Conservation (phyloP, 2,113 vertebrate species). For the Lethenteron reissneri region DNA sequence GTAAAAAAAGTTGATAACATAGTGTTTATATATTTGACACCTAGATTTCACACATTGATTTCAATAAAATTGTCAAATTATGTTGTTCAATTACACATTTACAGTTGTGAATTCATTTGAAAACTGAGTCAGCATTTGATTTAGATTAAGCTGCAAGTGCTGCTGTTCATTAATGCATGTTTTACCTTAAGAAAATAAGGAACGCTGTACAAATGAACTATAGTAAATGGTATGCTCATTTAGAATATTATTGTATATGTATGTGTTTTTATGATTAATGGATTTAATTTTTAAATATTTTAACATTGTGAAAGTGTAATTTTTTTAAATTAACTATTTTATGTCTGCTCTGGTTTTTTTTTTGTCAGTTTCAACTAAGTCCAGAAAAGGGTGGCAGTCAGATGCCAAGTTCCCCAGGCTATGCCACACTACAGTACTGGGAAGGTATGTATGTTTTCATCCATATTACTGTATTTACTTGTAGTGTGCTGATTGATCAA, state of each 20-base stretch:
- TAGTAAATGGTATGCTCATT: background rate
- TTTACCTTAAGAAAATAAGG: background rate
- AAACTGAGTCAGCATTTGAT: background rate
- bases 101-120: background rate
- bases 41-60: background rate
- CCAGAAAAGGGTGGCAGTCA: conserved; percentile 1
- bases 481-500: no score
- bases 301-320: background rate
- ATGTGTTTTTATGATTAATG: background rate
- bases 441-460: background rate
- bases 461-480: no score
- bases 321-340: background rate
- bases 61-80: background rate
- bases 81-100: background rate
- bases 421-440: conserved; percentile 4
- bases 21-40: background rate
- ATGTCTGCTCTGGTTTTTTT: background rate
- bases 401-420: conserved; percentile 3
- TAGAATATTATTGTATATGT: background rate
- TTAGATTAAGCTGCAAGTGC: background rate
- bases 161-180: background rate
- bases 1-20: background rate
- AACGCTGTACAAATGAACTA: background rate
- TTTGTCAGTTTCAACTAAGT: background rate
- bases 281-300: background rate